phyloP scores from a whole-genome alignment of 2,888 invertebrate species.

The Melipona bicolor region DNA sequence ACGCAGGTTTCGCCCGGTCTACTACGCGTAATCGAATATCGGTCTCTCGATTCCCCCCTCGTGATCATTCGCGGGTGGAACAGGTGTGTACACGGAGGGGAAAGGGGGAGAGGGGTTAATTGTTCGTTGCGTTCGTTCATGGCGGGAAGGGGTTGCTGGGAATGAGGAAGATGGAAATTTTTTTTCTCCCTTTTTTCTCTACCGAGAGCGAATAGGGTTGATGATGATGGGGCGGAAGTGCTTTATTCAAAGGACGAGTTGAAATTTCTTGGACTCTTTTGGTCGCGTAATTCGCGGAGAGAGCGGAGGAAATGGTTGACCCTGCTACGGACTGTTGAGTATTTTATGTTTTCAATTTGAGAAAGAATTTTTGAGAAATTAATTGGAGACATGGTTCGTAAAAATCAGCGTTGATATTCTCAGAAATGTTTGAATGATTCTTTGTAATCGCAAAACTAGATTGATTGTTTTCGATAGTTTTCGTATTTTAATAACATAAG shows the following conservation, averaged over 20 bases:
- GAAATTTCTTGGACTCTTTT: neutral
- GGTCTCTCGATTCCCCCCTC: neutral
- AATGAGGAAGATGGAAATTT: neutral
- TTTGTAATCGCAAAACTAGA: too few relatives aligned
- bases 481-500: too few relatives aligned
- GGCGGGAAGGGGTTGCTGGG: neutral
- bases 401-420: neutral
- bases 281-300: neutral
- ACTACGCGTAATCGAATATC: constrained; percentile 40
- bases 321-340: neutral
- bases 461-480: too few relatives aligned
- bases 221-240: too few relatives aligned
- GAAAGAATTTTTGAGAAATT: too few relatives aligned
- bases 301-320: neutral
- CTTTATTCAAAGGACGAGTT: neutral
- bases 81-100: constrained; percentile 4
- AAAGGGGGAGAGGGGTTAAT: neutral
- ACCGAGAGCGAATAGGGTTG: neutral
- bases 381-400: too few relatives aligned
- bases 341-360: neutral
- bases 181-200: neutral
- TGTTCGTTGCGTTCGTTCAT: neutral
- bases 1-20: neutral
- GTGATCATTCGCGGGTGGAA: neutral
- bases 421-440: neutral